These are phyloP conservation scores for Cydia fagiglandana DNA, from an alignment of 1,140 invertebrate genomes.

Conservation along the genomic window DNA sequence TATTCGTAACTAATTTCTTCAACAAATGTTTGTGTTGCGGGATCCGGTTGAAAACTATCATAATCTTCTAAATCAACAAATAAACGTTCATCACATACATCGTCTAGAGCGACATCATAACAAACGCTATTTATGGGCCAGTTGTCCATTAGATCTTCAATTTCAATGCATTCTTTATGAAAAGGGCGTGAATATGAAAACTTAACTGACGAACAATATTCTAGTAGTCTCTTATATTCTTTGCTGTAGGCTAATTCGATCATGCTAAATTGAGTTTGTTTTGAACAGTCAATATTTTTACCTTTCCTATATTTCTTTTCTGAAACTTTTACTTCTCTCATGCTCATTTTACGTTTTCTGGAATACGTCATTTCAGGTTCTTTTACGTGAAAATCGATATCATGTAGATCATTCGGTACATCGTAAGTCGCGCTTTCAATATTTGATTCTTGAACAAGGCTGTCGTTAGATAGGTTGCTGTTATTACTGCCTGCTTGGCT, in stretches of 20 bases:
- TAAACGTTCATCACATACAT: constrained; percentile 43
- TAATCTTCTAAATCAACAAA: constrained; percentile 45
- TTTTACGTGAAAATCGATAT: constrained; percentile 44
- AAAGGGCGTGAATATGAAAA: constrained; percentile 66
- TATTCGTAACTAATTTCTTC: constrained; percentile 59
- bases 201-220: constrained; percentile 64
- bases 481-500: neutral
- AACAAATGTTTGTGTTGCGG: constrained; percentile 51
- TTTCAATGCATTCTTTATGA: constrained; percentile 61
- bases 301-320: constrained; percentile 66
- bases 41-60: constrained; percentile 38
- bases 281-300: constrained; percentile 69
- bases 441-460: neutral
- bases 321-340: constrained; percentile 22
- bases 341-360: constrained; percentile 30
- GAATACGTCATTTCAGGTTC: constrained; percentile 57
- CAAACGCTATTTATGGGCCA: constrained; percentile 57
- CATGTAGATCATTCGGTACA: neutral
- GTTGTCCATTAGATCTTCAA: constrained; percentile 45
- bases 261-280: constrained; percentile 48
- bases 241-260: constrained; percentile 51
- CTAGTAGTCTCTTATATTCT: constrained; percentile 56
- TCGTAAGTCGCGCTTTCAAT: neutral
- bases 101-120: constrained; percentile 25
- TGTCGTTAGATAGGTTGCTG: constrained; percentile 11